Percentiles rank a stretch among this genome's conserved stretches.
Evolutionary conservation across 2,888 invertebrate genomes (phyloP).

Genomic region (Eubasilissa splendida): DNA sequence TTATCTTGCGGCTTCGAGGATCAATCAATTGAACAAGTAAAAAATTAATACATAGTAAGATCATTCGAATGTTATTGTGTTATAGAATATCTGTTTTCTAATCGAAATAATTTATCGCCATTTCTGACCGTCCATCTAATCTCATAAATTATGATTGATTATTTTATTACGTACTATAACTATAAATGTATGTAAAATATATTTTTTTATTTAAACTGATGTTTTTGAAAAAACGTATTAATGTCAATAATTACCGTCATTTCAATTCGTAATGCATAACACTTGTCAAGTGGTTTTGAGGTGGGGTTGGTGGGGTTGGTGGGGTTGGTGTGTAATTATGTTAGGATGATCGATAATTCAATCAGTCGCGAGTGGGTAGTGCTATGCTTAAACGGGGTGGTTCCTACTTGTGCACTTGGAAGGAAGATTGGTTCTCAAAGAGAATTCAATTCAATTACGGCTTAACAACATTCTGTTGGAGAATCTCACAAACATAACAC

Average conservation of each 20-base stretch:
- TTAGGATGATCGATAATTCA: slow-evolving; percentile 56
- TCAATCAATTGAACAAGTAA: no score
- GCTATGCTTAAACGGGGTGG: neutral
- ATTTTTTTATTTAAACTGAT: no score
- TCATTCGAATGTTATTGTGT: no score
- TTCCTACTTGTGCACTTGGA: neutral
- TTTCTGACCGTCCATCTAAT: no score
- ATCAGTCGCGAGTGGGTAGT: slow-evolving; percentile 43
- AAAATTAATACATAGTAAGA: no score
- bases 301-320: slow-evolving; percentile 11
- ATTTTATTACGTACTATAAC: no score
- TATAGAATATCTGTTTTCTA: no score
- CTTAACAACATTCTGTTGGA: neutral
- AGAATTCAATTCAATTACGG: slow-evolving; percentile 11
- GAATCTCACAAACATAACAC: neutral
- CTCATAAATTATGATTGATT: no score
- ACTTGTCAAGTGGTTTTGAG: slow-evolving; percentile 48
- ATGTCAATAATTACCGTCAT: neutral
- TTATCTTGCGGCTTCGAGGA: no score
- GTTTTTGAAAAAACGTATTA: neutral
- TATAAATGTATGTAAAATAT: no score
- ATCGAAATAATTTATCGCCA: no score
- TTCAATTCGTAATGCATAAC: slow-evolving; percentile 46
- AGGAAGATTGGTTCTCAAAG: slow-evolving; percentile 18
- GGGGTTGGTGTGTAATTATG: slow-evolving; percentile 53